A percentile compares a stretch with the other conserved stretches of the same genome.
phyloP scores from a whole-genome alignment of 2,888 invertebrate species.

The Lampropteryx suffumata region DNA sequence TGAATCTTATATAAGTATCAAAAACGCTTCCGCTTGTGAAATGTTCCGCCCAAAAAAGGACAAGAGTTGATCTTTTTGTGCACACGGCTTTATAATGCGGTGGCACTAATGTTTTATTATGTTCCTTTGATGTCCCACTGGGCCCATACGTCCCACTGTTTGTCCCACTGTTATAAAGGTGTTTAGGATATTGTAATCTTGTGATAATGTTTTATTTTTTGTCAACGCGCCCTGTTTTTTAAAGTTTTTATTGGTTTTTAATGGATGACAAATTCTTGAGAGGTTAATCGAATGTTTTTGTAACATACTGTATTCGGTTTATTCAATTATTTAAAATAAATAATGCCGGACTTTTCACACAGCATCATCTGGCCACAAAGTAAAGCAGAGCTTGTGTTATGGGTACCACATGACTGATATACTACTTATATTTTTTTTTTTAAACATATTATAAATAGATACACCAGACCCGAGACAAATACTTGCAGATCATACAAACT shows the following conservation, averaged over 20 bases:
- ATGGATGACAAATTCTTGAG: not conserved
- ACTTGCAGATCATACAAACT: no score
- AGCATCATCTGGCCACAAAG: no score
- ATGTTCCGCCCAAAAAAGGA: slow-evolving; percentile 49
- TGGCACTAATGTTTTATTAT: slow-evolving; percentile 67
- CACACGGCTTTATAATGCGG: slow-evolving; percentile 57
- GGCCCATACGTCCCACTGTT: slow-evolving; percentile 1
- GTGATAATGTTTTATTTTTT: slow-evolving; percentile 12
- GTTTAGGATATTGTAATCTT: slow-evolving; percentile 3
- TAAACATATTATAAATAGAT: no score
- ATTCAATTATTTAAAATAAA: no score
- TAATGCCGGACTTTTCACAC: no score
- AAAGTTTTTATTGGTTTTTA: slow-evolving; percentile 8
- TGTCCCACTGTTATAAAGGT: slow-evolving; percentile 7
- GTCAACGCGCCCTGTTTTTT: not conserved
- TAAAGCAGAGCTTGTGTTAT: no score
- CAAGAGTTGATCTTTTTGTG: slow-evolving; percentile 68
- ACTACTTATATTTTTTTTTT: no score
- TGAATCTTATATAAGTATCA: no score
- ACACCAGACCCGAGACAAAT: no score
- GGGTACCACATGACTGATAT: no score
- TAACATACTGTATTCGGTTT: no score
- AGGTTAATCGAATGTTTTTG: not conserved
- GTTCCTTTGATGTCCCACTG: slow-evolving; percentile 38
- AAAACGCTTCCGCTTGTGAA: slow-evolving; percentile 34